phyloP scores from a whole-genome alignment of 2,888 invertebrate genomes.

The Byasa hedistus region DNA sequence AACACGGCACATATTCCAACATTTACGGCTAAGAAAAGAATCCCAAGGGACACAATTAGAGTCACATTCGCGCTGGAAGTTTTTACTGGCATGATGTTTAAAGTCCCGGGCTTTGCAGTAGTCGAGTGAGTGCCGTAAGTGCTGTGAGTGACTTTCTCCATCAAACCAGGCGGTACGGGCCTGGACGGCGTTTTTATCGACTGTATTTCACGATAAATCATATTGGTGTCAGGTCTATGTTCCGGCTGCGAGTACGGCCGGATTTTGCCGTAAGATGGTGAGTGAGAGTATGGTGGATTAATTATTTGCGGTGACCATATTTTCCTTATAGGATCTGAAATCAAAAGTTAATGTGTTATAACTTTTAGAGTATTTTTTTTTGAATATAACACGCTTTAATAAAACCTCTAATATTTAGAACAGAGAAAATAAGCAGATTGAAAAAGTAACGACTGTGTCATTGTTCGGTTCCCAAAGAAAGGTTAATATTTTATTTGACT shows the following conservation, averaged over 20 bases:
- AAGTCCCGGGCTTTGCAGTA: slow-evolving; percentile 47
- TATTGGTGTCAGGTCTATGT: slow-evolving; percentile 51
- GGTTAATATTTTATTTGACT: no score
- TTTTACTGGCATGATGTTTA: slow-evolving; percentile 60
- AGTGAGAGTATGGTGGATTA: slow-evolving; percentile 47
- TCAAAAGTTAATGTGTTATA: background rate
- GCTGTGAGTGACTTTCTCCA: slow-evolving; percentile 55
- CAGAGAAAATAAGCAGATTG: no score
- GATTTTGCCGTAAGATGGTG: slow-evolving; percentile 57
- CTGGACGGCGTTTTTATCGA: slow-evolving; percentile 63
- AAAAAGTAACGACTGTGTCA: no score
- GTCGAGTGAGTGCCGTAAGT: slow-evolving; percentile 32
- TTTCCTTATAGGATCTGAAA: slow-evolving; percentile 56
- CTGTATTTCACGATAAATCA: slow-evolving; percentile 64
- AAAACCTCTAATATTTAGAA: no score
- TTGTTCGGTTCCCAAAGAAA: no score
- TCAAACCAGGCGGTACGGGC: slow-evolving; percentile 54
- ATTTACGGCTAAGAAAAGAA: slow-evolving; percentile 86
- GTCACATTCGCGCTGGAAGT: slow-evolving; percentile 82
- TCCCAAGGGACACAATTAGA: slow-evolving; percentile 82
- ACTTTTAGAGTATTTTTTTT: no score
- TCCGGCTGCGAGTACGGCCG: slow-evolving; percentile 51
- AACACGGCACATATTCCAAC: slow-evolving; percentile 84
- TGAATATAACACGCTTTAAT: no score
- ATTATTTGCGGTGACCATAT: slow-evolving; percentile 53